These are phyloP conservation scores for Chrysogorgia sp. DNA, from an alignment of 92 coral and sea anemone species.

Conservation along the genomic window DNA sequence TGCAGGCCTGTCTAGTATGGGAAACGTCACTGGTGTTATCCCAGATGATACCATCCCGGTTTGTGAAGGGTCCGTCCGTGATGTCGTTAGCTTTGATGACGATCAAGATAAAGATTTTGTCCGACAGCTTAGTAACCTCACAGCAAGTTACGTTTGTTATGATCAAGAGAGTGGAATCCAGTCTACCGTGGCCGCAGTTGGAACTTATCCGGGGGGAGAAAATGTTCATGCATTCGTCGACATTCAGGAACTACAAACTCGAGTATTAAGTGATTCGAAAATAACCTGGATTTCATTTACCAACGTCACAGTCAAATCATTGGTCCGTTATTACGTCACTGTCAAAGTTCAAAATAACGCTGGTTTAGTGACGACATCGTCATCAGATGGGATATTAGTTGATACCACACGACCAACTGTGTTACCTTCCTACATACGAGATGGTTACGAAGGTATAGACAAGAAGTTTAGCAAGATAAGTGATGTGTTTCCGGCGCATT, in stretches of 20 bases:
- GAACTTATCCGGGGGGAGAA: conserved; percentile 80
- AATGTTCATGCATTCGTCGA: conserved; percentile 60
- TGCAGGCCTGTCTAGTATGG: conserved; percentile 70
- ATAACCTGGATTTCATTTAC: conserved; percentile 55
- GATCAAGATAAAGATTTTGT: conserved; percentile 78
- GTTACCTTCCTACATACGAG: conserved; percentile 76
- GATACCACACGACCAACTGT: conserved; percentile 84
- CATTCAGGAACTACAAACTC: conserved; percentile 19
- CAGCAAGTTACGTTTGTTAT: conserved; percentile 72
- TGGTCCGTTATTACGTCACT: conserved; percentile 82
- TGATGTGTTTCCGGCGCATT: conserved; percentile 80
- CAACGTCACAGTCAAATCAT: conserved; percentile 59
- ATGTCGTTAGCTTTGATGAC: conserved; percentile 62
- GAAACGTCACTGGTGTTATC: conserved; percentile 73
- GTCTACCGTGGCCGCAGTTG: conserved; percentile 72
- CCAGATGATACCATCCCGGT: conserved; percentile 74
- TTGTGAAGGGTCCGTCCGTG: conserved; percentile 64
- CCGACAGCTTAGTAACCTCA: conserved; percentile 63
- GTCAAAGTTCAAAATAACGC: conserved; percentile 86
- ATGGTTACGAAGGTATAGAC: conserved; percentile 76
- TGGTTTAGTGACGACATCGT: conserved; percentile 57
- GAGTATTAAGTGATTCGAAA: conserved; percentile 47
- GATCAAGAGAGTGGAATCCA: conserved; percentile 80
- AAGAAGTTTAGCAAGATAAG: conserved; percentile 72
- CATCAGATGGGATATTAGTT: conserved; percentile 88